A percentile compares a stretch with the other conserved stretches of the same genome.
phyloP scores from a whole-genome alignment of 2,797 vertebrate species.

The Trematomus bernacchii region DNA sequence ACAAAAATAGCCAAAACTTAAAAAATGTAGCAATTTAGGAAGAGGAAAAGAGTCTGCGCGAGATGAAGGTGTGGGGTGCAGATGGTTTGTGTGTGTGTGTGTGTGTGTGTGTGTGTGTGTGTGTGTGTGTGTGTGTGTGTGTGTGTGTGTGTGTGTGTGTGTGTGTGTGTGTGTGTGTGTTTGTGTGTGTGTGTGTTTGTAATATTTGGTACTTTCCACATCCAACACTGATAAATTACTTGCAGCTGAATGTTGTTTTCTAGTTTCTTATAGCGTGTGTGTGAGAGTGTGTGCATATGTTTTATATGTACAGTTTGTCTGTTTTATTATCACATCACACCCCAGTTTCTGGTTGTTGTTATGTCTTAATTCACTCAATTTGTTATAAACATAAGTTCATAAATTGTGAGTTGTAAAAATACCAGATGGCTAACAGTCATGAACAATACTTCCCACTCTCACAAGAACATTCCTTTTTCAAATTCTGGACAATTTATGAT shows the following conservation, averaged over 20 bases:
- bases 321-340: constrained; percentile 71
- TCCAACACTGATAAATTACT: constrained; percentile 71
- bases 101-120: constrained; percentile 28
- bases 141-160: constrained; percentile 23
- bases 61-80: constrained; percentile 28
- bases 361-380: constrained; percentile 66
- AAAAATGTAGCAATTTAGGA: too few relatives aligned
- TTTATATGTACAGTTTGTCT: constrained; percentile 47
- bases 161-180: constrained; percentile 17
- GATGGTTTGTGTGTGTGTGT: constrained; percentile 8
- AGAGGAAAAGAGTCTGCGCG: neutral
- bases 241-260: constrained; percentile 70
- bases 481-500: constrained; percentile 33
- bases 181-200: constrained; percentile 35
- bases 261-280: constrained; percentile 23
- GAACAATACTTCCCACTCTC: constrained; percentile 29
- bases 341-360: constrained; percentile 73
- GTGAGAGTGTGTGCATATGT: constrained; percentile 24
- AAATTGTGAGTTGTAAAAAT: constrained; percentile 63
- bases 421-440: constrained; percentile 63
- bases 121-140: constrained; percentile 31
- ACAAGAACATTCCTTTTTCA: constrained; percentile 12
- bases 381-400: constrained; percentile 70
- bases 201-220: constrained; percentile 81
- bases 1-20: too few relatives aligned